phyloP scores from a whole-genome alignment of 2,113 vertebrate species.

The Anthoscopus minutus region DNA sequence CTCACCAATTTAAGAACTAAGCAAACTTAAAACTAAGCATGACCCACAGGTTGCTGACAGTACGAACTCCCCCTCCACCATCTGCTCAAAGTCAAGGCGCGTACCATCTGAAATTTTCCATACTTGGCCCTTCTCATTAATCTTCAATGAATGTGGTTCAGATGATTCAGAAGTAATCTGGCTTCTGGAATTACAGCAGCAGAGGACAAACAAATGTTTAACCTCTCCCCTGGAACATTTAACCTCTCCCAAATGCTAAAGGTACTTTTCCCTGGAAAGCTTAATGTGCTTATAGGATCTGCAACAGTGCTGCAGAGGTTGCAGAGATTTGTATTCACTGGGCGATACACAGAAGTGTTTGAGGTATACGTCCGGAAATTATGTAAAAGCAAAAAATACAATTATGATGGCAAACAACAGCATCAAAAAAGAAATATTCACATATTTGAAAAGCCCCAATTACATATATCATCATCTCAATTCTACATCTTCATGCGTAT shows the following conservation, averaged over 20 bases:
- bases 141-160: slow-evolving; percentile 54
- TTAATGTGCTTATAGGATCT: not conserved
- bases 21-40: not conserved
- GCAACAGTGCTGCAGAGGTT: not conserved
- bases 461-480: not conserved
- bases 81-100: not conserved
- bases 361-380: not conserved
- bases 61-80: not conserved
- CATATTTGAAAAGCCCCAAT: not conserved
- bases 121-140: slow-evolving; percentile 47
- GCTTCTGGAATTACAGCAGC: slow-evolving; percentile 56
- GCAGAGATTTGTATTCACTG: not conserved
- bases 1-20: not conserved
- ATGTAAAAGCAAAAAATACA: not conserved
- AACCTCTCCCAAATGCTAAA: slow-evolving; percentile 46
- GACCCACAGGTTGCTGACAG: not conserved
- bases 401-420: rapidly evolving
- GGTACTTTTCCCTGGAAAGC: slow-evolving; percentile 18
- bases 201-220: slow-evolving; percentile 50
- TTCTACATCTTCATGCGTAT: not conserved
- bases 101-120: slow-evolving; percentile 45
- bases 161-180: slow-evolving; percentile 54
- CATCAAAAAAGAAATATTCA: not conserved
- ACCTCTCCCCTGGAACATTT: slow-evolving; percentile 38
- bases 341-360: not conserved